Evolutionary conservation across 2,113 vertebrate genomes (phyloP), one percentile per base, ranked within the genome.

Genomic region (Sporophila hypoxantha): DNA sequence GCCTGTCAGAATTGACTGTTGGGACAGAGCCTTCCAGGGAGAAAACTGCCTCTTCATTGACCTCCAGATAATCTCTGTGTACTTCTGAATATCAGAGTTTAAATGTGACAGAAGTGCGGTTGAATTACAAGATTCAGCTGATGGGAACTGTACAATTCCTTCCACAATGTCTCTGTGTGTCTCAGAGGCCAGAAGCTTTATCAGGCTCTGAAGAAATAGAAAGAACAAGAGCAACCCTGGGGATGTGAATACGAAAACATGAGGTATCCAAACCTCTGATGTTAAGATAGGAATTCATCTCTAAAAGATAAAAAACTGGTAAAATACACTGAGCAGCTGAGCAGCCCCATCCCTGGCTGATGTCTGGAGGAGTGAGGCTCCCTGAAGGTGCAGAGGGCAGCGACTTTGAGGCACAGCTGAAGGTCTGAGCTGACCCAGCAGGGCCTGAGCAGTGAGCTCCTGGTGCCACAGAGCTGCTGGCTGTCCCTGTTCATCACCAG

Each of bases 401-500:
- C 20, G 34, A 22, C 37, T 79, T 11, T 49, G 64, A 53, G 68
- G 57, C 27, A 52, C 41, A 88, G 74, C 4, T n/a, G 27, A 68
- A 64, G 64, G 34, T 27, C 44, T 79, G 71, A 68, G 17, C 44
- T 73, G 75, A 42, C n/a, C n/a, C 9, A 8, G 49, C 2, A 65
- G 23, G 26, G 41, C 8, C 36, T 22, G 32, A 53, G 47, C 61
- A 80, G 47, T 0, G 1, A 82, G 47, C 4, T 67, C 30, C 42
- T 4, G 2, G 39, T 8, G 16, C 30, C 30, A 70, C 66, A 56
- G 55, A 23, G 53, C 56, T 75, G 42, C 36, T 7, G 0, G 12
- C 17, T 60, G 13, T 68, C n/a, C 36, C 1, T 1, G 2, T n/a
- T 34, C 12, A 0, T 49, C 2, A 0, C 71, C 25, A 41, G 0